Evolutionary conservation across 2,113 vertebrate genomes (phyloP), one percentile per base, ranked within the genome.

Genomic region (Ramphastos sulfuratus): DNA sequence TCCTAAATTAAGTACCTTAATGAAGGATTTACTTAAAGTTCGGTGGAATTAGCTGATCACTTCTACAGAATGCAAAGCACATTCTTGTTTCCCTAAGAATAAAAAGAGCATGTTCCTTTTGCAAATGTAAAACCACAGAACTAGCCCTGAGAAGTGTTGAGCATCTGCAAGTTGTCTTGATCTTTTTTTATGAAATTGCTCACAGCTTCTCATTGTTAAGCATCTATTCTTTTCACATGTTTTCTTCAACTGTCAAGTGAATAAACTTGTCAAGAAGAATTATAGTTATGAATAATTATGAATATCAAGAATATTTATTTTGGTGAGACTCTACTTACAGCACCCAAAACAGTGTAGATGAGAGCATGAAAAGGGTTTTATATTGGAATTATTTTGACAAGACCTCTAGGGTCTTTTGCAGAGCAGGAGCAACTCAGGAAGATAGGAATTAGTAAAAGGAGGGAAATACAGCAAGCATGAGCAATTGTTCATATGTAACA

Each of bases 401-500:
- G 50, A 39, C 5, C 9, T 37, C 14, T 15, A 44, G 23, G 52
- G 9, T 16, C 23, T 15, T 2, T 14, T 63, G 9, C 21, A 63
- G 21, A 15, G 33, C 13, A 74, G 52, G 82, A 71, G 16, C 11
- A 56, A 37, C 11, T 48, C 8, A 19, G 18, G 4, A 78, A 65
- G 7, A 48, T 6, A 72, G 13, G 5, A 86, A 72, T 76, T 58
- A 18, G 6, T n/a, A 55, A 73, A 8, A 58, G 1, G 2, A 5
- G 55, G 5, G 18, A 73, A 74, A 46, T 25, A 1, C 7, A 84
- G 5, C 14, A 60, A 23, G 17, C 86, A 8, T 31, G 7, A 72
- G 2, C 8, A 67, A 0, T 10, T 10, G 1, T 37, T 87, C 28
- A 25, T 25, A 67, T 3, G 17, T 20, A 55, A 19, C 3, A 9